Evolutionary conservation across 2,113 vertebrate species (phyloP).

Genomic region (Muntiacus muntjak): DNA sequence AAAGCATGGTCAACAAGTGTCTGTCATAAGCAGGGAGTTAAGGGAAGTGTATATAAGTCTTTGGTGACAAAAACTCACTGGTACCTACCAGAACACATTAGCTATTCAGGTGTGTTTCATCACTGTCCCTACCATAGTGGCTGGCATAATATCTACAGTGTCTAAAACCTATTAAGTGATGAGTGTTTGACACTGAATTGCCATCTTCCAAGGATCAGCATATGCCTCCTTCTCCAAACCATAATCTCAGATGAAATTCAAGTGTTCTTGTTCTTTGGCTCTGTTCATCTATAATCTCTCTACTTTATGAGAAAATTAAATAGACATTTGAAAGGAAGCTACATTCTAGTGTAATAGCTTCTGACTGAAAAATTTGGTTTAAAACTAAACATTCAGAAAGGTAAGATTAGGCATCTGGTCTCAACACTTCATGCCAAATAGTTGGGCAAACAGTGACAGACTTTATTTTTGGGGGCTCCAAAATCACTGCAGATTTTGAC

Average conservation of each 20-base stretch:
- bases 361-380: background rate
- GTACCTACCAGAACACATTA: background rate
- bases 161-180: background rate
- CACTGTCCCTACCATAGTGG: accelerated
- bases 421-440: no score
- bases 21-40: background rate
- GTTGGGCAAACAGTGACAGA: no score
- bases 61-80: background rate
- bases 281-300: background rate
- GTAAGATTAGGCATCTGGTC: no score
- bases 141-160: background rate
- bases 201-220: background rate
- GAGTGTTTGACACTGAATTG: background rate
- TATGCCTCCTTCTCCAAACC: background rate
- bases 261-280: accelerated
- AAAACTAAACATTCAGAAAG: no score
- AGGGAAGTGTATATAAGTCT: background rate
- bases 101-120: background rate
- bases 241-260: background rate
- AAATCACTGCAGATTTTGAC: no score
- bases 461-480: no score
- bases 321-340: background rate
- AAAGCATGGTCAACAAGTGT: background rate
- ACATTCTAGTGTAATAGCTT: background rate
- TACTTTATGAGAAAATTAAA: background rate